phyloP scores from a whole-genome alignment of 2,797 vertebrate species.

The Setipinna tenuifilis region DNA sequence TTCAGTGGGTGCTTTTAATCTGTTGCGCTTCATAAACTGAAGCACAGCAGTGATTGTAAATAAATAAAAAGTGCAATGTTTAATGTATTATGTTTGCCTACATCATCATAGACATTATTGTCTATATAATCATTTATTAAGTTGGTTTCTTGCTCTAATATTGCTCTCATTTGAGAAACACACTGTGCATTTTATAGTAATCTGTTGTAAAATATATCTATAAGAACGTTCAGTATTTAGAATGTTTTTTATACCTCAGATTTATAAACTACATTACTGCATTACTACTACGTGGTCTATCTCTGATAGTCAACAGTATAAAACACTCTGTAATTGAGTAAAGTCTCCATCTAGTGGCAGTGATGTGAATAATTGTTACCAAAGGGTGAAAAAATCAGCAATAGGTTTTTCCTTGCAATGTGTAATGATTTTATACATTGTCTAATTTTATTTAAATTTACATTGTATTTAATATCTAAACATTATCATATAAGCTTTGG shows the following conservation, averaged over 20 bases:
- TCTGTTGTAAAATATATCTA: not conserved
- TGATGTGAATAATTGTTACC: not conserved
- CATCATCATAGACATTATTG: not conserved
- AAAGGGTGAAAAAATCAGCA: not conserved
- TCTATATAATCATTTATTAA: not conserved
- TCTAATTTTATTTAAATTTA: too few relatives aligned
- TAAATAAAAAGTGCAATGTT: not conserved
- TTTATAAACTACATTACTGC: not conserved
- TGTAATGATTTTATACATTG: too few relatives aligned
- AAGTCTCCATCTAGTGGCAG: constrained; percentile 18
- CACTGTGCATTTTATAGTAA: not conserved
- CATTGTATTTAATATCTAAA: too few relatives aligned
- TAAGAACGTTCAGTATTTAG: not conserved
- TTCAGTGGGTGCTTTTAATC: not conserved
- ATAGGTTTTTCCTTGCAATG: not conserved
- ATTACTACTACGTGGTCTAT: not conserved
- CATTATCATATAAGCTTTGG: not conserved
- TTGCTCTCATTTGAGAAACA: not conserved
- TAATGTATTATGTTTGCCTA: not conserved
- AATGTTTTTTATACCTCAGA: not conserved
- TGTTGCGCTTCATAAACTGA: not conserved
- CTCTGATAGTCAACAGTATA: not conserved
- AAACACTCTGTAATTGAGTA: not conserved
- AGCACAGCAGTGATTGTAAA: not conserved
- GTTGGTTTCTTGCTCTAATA: not conserved